Percentiles rank a stretch among this genome's conserved stretches.
These are phyloP conservation scores for Anser cygnoides DNA, from an alignment of 2,113 vertebrate genomes.

Conservation along the genomic window DNA sequence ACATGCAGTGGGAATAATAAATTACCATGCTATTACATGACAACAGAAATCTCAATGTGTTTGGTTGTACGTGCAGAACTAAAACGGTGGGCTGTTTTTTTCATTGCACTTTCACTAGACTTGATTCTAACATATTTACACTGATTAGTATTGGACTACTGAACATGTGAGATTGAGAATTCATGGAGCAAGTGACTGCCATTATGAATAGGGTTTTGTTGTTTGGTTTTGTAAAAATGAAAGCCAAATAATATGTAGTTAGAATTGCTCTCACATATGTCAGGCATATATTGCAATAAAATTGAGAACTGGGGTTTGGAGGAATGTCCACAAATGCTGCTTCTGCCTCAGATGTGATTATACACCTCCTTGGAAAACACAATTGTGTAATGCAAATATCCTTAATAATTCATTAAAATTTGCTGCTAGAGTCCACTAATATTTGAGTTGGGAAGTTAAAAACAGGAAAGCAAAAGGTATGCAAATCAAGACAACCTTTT, in stretches of 20 bases:
- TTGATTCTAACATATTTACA: neutral
- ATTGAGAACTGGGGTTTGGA: neutral
- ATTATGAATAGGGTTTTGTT: neutral
- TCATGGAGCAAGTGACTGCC: neutral
- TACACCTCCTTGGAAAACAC: neutral
- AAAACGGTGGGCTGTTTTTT: neutral
- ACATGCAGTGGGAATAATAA: slow-evolving; percentile 52
- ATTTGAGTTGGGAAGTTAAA: neutral
- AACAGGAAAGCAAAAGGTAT: neutral
- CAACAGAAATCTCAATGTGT: neutral
- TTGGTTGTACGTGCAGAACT: neutral
- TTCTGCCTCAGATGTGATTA: neutral
- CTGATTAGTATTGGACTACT: neutral
- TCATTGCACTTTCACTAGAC: neutral
- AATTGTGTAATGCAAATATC: neutral
- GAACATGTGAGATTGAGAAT: neutral
- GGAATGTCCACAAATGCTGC: neutral
- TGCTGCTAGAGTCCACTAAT: neutral
- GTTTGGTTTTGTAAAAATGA: neutral
- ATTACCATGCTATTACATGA: slow-evolving; percentile 23
- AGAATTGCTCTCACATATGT: neutral
- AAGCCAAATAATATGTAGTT: neutral
- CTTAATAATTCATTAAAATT: neutral
- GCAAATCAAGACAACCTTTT: neutral
- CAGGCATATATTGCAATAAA: neutral